Evolutionary conservation across 2,797 vertebrate genomes (phyloP), one percentile per base, ranked within the genome.

Genomic region (Nothura maculosa): DNA sequence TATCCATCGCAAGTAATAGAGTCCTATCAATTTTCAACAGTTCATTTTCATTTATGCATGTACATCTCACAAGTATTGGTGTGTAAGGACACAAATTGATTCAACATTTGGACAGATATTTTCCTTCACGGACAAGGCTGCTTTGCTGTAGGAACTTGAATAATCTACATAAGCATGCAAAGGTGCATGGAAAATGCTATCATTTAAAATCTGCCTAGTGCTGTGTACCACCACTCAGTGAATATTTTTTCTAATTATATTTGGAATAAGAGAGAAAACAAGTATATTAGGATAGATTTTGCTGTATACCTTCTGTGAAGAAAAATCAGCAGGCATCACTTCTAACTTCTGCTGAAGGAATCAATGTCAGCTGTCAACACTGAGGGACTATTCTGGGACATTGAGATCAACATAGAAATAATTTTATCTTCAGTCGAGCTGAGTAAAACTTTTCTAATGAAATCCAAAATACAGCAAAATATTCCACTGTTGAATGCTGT

Each of bases 111-210:
- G 11, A 68, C 4, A 75, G 24, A 27, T 42, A 77, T 5, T 48
- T 5, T 32, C 27, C 48, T 40, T 54, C 12, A 15, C 3, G 6
- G 4, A 15, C 1, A 9, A 48, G 1, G 4, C 11, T 8, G 4
- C 40, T 89, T 74, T 87, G 7, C 40, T 77, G 50, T 25, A 82
- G 80, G 45, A 82, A 94, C 45, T 14, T 14, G 12, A 88, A 36
- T 36, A 70, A 48, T 4, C 24, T 52, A 64, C 12, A 64, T 57
- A 64, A 70, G 28, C 67, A 69, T 18, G 25, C 9, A 60, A 64
- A 47, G 6, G 3, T 58, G 10, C 12, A 40, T 20, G 14, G 28
- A 61, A 87, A 89, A 76, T 24, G 12, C 2, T 16, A 67, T 75
- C 25, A n/a, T 70, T 63, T 55, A 76, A 76, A 79, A 8, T 3